A percentile compares a stretch with the other conserved stretches of the same genome.
Conservation (phyloP, 2,888 invertebrate genomes). For the Oscheius myriophilus region DNA sequence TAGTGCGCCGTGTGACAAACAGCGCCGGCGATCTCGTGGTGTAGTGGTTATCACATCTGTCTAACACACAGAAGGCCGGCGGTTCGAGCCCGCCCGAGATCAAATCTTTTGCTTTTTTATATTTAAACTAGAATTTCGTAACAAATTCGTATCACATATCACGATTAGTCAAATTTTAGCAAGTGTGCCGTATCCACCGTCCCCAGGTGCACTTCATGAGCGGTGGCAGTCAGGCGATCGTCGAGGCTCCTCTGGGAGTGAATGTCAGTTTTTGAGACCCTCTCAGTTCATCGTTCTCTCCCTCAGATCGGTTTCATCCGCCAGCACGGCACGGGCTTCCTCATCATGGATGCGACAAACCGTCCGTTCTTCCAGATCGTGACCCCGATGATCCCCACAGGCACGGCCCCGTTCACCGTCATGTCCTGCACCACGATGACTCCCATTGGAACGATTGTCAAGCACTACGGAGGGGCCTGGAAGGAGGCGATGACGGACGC, state of each 20-base stretch:
- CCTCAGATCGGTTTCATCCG: neutral
- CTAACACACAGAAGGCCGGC: constrained; percentile 53
- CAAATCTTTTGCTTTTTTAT: constrained; percentile 23
- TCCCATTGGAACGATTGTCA: neutral
- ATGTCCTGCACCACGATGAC: neutral
- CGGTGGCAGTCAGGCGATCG: no score
- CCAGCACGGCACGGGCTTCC: neutral
- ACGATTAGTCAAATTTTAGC: no score
- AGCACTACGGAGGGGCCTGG: constrained; percentile 7
- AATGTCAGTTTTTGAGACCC: no score
- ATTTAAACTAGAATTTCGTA: no score
- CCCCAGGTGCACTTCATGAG: no score
- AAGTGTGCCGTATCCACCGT: no score
- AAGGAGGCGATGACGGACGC: constrained; percentile 3
- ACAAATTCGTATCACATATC: no score
- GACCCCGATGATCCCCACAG: neutral
- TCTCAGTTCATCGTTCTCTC: no score
- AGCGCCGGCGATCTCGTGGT: no score
- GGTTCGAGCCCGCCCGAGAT: constrained; percentile 57
- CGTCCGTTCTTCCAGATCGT: neutral
- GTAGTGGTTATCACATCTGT: no score
- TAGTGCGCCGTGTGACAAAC: no score
- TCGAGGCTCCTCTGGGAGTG: no score
- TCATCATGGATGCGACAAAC: neutral
- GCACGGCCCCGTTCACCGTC: neutral